Conservation (phyloP, 2,113 vertebrate genomes). For the Saguinus imperator region DNA sequence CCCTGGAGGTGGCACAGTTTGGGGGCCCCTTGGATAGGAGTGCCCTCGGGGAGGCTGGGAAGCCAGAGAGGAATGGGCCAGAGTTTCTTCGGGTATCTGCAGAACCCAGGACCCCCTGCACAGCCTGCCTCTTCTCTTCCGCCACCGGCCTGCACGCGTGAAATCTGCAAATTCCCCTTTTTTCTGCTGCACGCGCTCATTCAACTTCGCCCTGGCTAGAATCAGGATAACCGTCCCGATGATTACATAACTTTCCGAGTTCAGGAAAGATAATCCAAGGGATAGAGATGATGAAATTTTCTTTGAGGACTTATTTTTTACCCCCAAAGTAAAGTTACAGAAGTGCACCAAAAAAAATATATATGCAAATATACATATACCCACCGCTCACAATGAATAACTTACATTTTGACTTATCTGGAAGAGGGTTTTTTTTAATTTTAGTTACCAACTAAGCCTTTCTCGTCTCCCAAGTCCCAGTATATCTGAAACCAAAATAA, state of each 20-base stretch:
- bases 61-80: background rate
- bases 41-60: background rate
- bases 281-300: background rate
- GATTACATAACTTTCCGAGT: constrained; percentile 61
- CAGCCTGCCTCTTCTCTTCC: background rate
- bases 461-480: background rate
- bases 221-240: background rate
- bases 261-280: constrained; percentile 27
- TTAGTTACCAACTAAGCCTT: background rate
- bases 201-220: constrained; percentile 60
- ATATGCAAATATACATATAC: background rate
- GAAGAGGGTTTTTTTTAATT: background rate
- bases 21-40: background rate
- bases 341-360: background rate
- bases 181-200: background rate
- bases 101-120: background rate
- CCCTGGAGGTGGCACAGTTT: background rate
- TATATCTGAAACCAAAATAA: constrained; percentile 3
- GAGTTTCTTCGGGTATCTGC: background rate
- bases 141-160: constrained; percentile 33
- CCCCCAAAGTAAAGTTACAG: constrained; percentile 7
- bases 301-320: background rate
- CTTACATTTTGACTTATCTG: background rate
- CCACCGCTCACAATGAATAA: background rate
- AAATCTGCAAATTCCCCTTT: constrained; percentile 54